Evolutionary conservation across 2,888 invertebrate species (phyloP).

Genomic region (Polydrusus pterygomalis): DNA sequence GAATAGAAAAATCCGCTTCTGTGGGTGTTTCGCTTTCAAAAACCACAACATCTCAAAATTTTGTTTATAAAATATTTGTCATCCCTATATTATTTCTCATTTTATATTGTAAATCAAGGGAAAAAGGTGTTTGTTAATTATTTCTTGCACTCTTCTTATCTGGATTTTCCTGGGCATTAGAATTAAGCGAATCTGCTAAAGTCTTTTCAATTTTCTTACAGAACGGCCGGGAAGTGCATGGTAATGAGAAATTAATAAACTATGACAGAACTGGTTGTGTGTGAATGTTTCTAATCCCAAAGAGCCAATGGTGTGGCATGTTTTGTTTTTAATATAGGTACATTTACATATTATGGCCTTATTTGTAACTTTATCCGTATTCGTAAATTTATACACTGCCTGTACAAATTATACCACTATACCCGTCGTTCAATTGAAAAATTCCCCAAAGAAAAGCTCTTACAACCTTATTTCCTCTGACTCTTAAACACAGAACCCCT

Average conservation of each 20-base stretch:
- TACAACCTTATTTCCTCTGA: too few species aligned
- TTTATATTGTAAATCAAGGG: too few species aligned
- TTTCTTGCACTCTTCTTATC: background rate
- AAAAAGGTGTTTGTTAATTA: too few species aligned
- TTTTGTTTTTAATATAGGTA: slow-evolving; percentile 60
- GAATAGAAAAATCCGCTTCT: too few species aligned
- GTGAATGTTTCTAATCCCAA: slow-evolving; percentile 61
- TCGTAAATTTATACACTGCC: slow-evolving; percentile 15
- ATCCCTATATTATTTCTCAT: too few species aligned
- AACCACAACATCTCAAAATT: too few species aligned
- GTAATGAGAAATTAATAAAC: slow-evolving; percentile 57
- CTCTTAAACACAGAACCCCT: too few species aligned
- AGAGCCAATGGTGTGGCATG: slow-evolving; percentile 44
- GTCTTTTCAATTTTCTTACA: slow-evolving; percentile 52
- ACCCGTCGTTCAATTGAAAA: too few species aligned
- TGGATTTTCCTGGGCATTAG: slow-evolving; percentile 23
- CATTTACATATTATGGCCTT: slow-evolving; percentile 59
- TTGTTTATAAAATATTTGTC: too few species aligned
- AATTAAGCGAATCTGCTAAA: slow-evolving; percentile 46
- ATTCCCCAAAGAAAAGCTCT: too few species aligned
- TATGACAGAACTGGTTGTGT: slow-evolving; percentile 59
- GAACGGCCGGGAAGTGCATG: slow-evolving; percentile 50
- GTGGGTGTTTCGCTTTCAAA: too few species aligned
- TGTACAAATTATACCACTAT: background rate
- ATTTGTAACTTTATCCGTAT: slow-evolving; percentile 18